Evolutionary conservation across 2,113 vertebrate species (phyloP).

Genomic region (Callopanchax toddi): DNA sequence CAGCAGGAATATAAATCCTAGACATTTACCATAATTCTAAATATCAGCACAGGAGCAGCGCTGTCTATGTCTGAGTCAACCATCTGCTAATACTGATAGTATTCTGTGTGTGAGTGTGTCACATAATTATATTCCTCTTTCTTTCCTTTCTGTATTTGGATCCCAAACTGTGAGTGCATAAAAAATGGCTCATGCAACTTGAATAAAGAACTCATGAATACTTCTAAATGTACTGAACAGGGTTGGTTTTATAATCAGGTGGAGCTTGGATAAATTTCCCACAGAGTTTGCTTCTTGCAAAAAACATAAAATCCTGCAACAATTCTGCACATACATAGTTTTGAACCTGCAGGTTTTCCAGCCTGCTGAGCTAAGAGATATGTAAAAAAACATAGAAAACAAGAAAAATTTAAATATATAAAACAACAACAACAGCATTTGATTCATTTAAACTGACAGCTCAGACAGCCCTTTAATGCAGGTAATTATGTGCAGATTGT

Average conservation of each 20-base stretch:
- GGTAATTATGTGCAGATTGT: conserved; percentile 10
- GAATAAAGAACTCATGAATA: neutral
- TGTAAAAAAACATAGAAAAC: conserved; percentile 25
- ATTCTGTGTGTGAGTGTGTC: conserved; percentile 1
- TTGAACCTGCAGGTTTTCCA: conserved; percentile 35
- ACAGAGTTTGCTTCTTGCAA: too few relatives aligned
- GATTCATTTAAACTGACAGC: conserved; percentile 4
- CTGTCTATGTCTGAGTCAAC: neutral
- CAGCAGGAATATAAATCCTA: conserved; percentile 23
- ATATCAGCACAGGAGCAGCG: conserved; percentile 25
- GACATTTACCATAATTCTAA: conserved; percentile 15
- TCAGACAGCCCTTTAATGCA: neutral
- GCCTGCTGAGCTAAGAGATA: conserved; percentile 42
- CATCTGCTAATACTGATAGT: conserved; percentile 10
- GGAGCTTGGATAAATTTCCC: too few relatives aligned
- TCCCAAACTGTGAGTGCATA: conserved; percentile 6
- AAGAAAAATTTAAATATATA: too few relatives aligned
- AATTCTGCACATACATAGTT: conserved; percentile 45
- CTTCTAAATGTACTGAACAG: neutral
- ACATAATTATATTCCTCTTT: neutral
- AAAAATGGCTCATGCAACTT: neutral
- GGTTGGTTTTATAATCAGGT: neutral
- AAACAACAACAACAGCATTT: too few relatives aligned
- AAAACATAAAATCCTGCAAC: too few relatives aligned
- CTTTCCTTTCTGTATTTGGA: conserved; percentile 8